Evolutionary conservation across 2,113 vertebrate species (phyloP).

Genomic region (Microcebus lehilahytsara): DNA sequence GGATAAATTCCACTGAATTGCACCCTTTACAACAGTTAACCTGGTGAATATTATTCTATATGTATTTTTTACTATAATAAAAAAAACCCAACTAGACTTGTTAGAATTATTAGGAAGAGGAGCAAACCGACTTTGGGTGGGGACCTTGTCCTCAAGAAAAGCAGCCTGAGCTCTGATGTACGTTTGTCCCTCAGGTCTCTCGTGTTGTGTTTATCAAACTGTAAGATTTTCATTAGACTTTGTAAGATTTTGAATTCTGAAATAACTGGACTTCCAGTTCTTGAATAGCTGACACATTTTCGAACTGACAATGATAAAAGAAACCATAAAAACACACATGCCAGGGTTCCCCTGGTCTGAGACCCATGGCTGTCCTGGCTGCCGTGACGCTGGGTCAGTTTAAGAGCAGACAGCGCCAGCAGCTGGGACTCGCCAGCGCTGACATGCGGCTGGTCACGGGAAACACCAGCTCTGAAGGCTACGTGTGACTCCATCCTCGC

Average conservation of each 20-base stretch:
- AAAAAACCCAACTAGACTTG: neutral
- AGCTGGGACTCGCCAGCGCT: too few species aligned
- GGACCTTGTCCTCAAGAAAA: neutral
- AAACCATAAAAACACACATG: neutral
- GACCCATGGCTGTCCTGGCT: neutral
- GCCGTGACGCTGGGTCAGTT: neutral
- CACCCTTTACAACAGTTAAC: neutral
- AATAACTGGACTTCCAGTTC: neutral
- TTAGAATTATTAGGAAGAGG: neutral
- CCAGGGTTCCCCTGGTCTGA: too few species aligned
- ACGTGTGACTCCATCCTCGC: rapidly evolving
- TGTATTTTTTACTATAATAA: neutral
- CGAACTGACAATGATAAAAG: neutral
- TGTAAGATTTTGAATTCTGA: neutral
- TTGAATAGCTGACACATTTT: neutral
- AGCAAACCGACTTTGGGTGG: neutral
- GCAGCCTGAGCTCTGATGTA: too few species aligned
- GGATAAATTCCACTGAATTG: neutral
- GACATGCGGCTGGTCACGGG: neutral
- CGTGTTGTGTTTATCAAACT: neutral
- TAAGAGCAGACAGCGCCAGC: too few species aligned
- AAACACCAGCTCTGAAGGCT: neutral
- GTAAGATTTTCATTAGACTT: neutral
- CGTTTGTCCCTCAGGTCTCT: neutral
- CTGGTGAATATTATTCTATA: neutral